These are phyloP conservation scores for Diadema setosum DNA, from an alignment of 35 echinoderm and acorn worm species.

Conservation along the genomic window DNA sequence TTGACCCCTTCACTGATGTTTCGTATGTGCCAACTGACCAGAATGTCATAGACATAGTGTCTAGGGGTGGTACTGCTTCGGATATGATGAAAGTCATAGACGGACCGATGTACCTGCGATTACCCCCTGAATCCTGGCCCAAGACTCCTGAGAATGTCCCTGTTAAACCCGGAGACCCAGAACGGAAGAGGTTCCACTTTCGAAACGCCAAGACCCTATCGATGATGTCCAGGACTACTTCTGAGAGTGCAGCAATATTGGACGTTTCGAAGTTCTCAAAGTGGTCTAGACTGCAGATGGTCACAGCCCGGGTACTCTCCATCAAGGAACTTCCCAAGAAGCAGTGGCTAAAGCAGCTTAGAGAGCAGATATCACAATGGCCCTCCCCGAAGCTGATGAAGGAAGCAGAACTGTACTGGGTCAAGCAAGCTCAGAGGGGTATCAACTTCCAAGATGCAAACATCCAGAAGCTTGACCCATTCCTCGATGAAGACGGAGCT, in stretches of 20 bases:
- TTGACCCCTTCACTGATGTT: conserved; percentile 48
- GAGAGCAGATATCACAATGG: background rate
- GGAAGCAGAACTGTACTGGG: conserved; percentile 57
- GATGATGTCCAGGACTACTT: background rate
- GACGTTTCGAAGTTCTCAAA: conserved; percentile 24
- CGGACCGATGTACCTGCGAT: background rate
- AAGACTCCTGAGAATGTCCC: conserved; percentile 45
- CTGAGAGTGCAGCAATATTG: background rate
- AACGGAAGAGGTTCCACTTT: conserved; percentile 8
- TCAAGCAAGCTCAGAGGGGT: conserved; percentile 39
- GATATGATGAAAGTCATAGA: background rate
- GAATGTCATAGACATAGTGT: conserved; percentile 72
- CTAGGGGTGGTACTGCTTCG: conserved; percentile 44
- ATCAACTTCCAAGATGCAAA: too few species aligned
- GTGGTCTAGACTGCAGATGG: conserved; percentile 44
- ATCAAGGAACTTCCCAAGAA: conserved; percentile 43
- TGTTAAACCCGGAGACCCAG: conserved; percentile 27
- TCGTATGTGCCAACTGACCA: conserved; percentile 39
- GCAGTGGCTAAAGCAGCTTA: conserved; percentile 35
- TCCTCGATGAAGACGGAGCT: background rate
- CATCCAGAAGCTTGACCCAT: conserved; percentile 20
- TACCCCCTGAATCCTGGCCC: conserved; percentile 22
- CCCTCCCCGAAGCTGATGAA: background rate
- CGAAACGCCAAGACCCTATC: conserved; percentile 7
- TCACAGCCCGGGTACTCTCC: conserved; percentile 58